phyloP scores from a whole-genome alignment of 2,797 vertebrate species.

The Lepilemur septentrionalis region DNA sequence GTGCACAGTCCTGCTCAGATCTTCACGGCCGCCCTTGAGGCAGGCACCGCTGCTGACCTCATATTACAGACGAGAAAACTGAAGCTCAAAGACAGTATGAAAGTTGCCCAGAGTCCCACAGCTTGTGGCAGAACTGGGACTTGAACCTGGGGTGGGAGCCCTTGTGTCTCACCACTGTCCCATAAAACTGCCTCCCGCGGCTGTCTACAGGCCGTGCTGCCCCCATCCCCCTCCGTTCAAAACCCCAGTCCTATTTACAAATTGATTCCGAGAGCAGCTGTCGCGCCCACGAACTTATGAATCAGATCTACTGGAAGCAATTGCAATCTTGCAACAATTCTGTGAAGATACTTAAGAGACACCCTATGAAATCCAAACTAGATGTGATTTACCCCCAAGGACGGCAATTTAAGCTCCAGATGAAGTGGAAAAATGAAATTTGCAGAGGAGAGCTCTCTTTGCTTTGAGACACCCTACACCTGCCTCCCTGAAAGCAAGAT shows the following conservation, averaged over 20 bases:
- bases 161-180: background rate
- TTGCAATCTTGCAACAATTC: background rate
- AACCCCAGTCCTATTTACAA: background rate
- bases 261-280: constrained; percentile 23
- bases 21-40: background rate
- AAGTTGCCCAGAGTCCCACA: no score
- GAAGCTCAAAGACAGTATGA: background rate
- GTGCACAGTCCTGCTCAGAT: background rate
- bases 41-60: background rate
- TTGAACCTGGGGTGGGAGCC: background rate
- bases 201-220: background rate
- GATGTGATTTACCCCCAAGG: background rate
- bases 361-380: constrained; percentile 1
- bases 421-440: background rate
- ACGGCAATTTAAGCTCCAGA: background rate
- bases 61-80: background rate
- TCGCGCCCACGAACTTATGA: background rate
- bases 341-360: background rate
- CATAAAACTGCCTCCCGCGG: background rate
- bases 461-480: background rate
- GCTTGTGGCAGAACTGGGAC: background rate
- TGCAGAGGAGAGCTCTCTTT: background rate
- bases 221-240: background rate
- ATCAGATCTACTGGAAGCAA: constrained; percentile 42
- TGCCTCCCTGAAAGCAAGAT: background rate